Base-by-base conservation (phyloP, 64 coral and sea anemone species). In the Pocillopora verrucosa region DNA sequence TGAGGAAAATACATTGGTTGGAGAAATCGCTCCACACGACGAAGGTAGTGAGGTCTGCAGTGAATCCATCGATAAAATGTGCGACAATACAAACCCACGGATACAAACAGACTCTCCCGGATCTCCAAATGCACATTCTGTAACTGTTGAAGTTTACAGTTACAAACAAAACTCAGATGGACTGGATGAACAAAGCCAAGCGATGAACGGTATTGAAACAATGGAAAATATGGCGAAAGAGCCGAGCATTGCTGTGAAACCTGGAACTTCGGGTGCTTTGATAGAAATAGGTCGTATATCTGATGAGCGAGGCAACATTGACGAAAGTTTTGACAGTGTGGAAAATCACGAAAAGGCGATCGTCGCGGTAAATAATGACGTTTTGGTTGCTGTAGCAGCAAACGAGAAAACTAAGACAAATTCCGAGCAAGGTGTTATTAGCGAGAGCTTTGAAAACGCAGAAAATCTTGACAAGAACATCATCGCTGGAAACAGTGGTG, bases 81-180 rank as follows among this genome's bases (percentile, higher is more conserved):
- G 41, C 36, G 82, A 72, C 14, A 41, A 85, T 72, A 30, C 38
- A 9, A 41, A 51, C 41, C 3, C 41, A 7, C 41, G 11, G 36
- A 56, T 51, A 56, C 75, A 77, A 57, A 77, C 41, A 19, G 82
- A 72, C 11, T 16, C 19, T 20, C 14, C 80, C 0, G 22, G 13
- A n/a, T 72, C 82, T 10, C 35, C 82, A 57, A 85, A 85, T 72
- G 64, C 82, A 11, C 82, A 85, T 16, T 85, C 82, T 11, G 62
- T 72, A 13, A 85, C 38, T 14, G 82, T 85, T 85, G 82, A 85
- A 85, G 82, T 85, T 85, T 85, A 85, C 65, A 85, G 82, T 65
- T 85, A 72, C 20, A 72, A 72, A 72, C 45, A 45, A 85, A 85
- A 7, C 38, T 65, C 16, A 38, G 80, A 41, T 67, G 20, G 36